These are phyloP conservation scores for Chaetura pelagica DNA, from an alignment of 2,113 vertebrate species.

Conservation along the genomic window DNA sequence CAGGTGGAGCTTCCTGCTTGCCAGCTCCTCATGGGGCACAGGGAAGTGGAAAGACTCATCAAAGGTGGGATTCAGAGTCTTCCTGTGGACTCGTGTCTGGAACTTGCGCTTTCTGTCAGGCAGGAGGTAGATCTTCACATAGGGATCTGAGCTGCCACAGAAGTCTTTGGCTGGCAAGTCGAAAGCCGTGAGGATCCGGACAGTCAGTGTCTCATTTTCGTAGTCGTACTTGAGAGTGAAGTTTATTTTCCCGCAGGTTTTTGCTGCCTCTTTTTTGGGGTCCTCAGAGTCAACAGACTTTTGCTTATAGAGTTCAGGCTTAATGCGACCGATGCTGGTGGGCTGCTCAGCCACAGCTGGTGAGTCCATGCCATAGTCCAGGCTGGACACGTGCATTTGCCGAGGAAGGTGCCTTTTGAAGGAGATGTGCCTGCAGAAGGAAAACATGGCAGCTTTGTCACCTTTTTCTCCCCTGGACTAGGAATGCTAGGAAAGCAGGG, in stretches of 20 bases:
- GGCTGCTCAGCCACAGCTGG: conserved; percentile 84
- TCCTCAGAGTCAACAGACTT: conserved; percentile 88
- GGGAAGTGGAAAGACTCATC: conserved; percentile 94
- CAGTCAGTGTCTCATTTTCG: conserved; percentile 89
- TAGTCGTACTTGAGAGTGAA: conserved; percentile 97
- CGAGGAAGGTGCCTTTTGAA: conserved; percentile 94
- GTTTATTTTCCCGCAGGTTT: conserved; percentile 94
- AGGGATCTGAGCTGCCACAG: conserved; percentile 97
- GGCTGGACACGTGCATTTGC: conserved; percentile 92
- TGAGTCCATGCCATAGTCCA: conserved; percentile 87
- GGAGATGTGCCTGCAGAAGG: conserved; percentile 86
- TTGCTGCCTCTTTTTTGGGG: conserved; percentile 84
- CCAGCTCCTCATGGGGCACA: conserved; percentile 84
- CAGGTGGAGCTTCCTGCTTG: conserved; percentile 82
- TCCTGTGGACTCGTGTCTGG: conserved; percentile 97
- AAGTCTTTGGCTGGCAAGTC: conserved; percentile 97
- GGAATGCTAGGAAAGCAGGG: neutral
- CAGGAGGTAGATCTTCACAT: conserved; percentile 97
- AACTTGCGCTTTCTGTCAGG: conserved; percentile 97
- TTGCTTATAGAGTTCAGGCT: conserved; percentile 93
- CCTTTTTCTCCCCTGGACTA: neutral
- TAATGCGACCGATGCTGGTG: conserved; percentile 92
- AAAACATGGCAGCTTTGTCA: neutral
- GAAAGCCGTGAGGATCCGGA: conserved; percentile 91
- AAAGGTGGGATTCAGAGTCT: conserved; percentile 96